These are phyloP conservation scores for Lucilia cuprina DNA, from an alignment of 1,140 invertebrate species.

Conservation along the genomic window DNA sequence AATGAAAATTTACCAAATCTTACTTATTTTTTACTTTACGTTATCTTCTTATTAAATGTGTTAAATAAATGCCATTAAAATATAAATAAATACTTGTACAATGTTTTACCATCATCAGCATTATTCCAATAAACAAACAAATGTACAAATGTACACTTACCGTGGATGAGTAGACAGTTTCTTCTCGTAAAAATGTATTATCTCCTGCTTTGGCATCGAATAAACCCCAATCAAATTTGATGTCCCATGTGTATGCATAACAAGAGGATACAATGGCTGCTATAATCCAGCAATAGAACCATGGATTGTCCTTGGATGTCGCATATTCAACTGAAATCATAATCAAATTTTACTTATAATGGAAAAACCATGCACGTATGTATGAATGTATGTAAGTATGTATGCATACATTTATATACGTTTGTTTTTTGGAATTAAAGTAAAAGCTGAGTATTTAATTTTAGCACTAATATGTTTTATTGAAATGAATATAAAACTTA, in stretches of 20 bases:
- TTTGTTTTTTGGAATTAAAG: too few species aligned
- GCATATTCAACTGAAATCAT: constrained; percentile 67
- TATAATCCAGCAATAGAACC: constrained; percentile 81
- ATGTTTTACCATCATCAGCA: too few species aligned
- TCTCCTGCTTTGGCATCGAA: constrained; percentile 83
- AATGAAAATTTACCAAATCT: too few species aligned
- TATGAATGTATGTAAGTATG: background rate
- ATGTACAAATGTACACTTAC: constrained; percentile 61
- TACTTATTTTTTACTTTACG: too few species aligned
- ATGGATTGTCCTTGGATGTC: constrained; percentile 75
- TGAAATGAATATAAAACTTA: too few species aligned
- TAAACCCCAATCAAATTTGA: constrained; percentile 99
- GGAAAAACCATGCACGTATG: background rate
- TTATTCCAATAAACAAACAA: too few species aligned
- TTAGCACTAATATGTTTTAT: too few species aligned
- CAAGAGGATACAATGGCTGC: constrained; percentile 81
- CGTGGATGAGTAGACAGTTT: constrained; percentile 79
- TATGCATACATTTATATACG: background rate
- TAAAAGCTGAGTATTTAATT: too few species aligned
- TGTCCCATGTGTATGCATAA: constrained; percentile 93
- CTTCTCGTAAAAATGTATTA: constrained; percentile 80
- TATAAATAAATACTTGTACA: too few species aligned
- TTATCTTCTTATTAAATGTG: too few species aligned
- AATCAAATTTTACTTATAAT: background rate
- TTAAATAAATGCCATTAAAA: too few species aligned